Evolutionary conservation across 2,113 vertebrate species (phyloP).

Genomic region (Sceloporus tristichus): DNA sequence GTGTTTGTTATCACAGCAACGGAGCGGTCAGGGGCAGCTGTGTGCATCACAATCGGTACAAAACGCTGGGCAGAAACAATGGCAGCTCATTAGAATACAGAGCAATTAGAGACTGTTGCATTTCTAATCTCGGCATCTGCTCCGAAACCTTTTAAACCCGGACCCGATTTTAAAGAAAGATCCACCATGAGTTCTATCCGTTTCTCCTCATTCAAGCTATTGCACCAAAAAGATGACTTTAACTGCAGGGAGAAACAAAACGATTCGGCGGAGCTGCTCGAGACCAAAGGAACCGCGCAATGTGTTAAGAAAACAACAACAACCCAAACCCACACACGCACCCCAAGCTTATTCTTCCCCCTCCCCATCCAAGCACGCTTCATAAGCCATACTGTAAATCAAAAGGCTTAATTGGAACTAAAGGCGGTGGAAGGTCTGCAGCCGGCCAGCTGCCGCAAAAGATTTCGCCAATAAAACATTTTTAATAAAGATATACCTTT

Average conservation of each 20-base stretch:
- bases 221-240: slow-evolving; percentile 27
- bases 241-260: slow-evolving; percentile 12
- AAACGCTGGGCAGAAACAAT: slow-evolving; percentile 58
- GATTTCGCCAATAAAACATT: neutral
- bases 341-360: neutral
- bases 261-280: neutral
- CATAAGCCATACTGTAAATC: neutral
- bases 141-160: slow-evolving; percentile 47
- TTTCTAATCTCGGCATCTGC: slow-evolving; percentile 67
- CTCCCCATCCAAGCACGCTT: neutral
- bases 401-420: slow-evolving; percentile 19
- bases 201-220: slow-evolving; percentile 14
- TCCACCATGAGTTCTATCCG: neutral
- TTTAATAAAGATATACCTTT: neutral
- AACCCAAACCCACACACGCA: too few relatives aligned
- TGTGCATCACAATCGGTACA: slow-evolving; percentile 54
- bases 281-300: neutral
- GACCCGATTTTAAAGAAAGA: neutral
- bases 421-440: neutral
- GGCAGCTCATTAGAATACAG: slow-evolving; percentile 66
- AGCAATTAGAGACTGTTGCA: slow-evolving; percentile 55
- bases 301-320: neutral
- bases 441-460: neutral
- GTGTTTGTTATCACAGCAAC: slow-evolving; percentile 11
- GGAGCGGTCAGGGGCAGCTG: slow-evolving; percentile 69